These are phyloP conservation scores for Trialeurodes vaporariorum DNA, from an alignment of 1,140 invertebrate species.

Conservation along the genomic window DNA sequence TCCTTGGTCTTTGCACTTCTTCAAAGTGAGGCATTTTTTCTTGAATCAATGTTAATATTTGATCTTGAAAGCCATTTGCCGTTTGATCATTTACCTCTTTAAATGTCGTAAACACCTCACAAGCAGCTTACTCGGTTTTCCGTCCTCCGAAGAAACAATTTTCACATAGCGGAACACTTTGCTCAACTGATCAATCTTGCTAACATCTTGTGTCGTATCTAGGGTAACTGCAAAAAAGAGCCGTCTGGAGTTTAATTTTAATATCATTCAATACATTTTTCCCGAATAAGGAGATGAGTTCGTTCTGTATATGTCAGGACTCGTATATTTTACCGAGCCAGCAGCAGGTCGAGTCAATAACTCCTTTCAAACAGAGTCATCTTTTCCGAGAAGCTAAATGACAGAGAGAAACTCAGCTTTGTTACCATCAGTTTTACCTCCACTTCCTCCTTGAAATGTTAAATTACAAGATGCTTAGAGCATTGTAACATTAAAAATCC, in stretches of 20 bases:
- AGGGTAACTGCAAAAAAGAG: slow-evolving; percentile 2
- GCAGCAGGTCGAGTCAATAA: neutral
- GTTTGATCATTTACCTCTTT: neutral
- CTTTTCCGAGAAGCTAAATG: too few relatives aligned
- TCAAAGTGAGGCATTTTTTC: neutral
- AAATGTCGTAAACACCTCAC: neutral
- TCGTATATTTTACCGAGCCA: neutral
- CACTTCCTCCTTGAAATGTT: too few relatives aligned
- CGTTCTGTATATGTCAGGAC: slow-evolving; percentile 3
- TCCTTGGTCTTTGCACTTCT: neutral
- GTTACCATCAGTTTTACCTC: too few relatives aligned
- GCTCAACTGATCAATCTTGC: neutral
- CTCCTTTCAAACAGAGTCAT: neutral
- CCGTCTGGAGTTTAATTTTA: neutral
- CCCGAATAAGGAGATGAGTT: too few relatives aligned
- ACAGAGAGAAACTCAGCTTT: too few relatives aligned
- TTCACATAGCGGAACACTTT: slow-evolving; percentile 4
- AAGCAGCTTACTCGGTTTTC: too few relatives aligned
- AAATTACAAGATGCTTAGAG: too few relatives aligned
- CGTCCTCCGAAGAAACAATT: too few relatives aligned
- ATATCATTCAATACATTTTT: neutral
- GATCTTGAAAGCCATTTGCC: neutral
- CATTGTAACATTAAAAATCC: too few relatives aligned
- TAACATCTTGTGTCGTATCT: neutral
- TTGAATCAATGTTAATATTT: neutral